Percentiles rank a stretch among this genome's conserved stretches.
Conservation (phyloP, 53 echinoderm and acorn worm species). For the Zoroaster sp. region DNA sequence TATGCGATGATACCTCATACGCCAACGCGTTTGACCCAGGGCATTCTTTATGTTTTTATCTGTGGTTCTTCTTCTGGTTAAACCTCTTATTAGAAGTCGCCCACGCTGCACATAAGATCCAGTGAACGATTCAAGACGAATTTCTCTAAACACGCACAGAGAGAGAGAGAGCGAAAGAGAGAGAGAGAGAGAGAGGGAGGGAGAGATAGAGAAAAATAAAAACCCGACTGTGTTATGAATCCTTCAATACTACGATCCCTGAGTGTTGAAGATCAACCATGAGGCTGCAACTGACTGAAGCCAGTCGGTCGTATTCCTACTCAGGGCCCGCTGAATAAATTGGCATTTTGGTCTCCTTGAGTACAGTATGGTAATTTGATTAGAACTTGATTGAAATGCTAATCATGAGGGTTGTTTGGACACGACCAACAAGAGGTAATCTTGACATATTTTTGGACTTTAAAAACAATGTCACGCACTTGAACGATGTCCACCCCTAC, state of each 20-base stretch:
- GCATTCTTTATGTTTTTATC: background rate
- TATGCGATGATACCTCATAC: background rate
- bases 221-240: too few species aligned
- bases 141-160: too few species aligned
- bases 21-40: slow-evolving; percentile 51
- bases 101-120: background rate
- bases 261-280: background rate
- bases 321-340: background rate
- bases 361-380: background rate
- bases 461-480: too few species aligned
- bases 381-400: background rate
- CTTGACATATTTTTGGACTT: background rate
- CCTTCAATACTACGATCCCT: too few species aligned
- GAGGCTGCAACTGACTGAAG: background rate
- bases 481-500: too few species aligned
- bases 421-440: background rate
- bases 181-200: too few species aligned
- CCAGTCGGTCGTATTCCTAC: too few species aligned
- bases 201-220: too few species aligned
- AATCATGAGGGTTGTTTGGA: background rate
- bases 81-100: background rate
- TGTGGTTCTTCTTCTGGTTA: background rate
- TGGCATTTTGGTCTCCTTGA: background rate
- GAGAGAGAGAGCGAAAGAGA: too few species aligned
- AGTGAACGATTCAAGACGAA: too few species aligned